Evolutionary conservation across 1,140 invertebrate genomes (phyloP).

Genomic region (Lordiphosa collinella): DNA sequence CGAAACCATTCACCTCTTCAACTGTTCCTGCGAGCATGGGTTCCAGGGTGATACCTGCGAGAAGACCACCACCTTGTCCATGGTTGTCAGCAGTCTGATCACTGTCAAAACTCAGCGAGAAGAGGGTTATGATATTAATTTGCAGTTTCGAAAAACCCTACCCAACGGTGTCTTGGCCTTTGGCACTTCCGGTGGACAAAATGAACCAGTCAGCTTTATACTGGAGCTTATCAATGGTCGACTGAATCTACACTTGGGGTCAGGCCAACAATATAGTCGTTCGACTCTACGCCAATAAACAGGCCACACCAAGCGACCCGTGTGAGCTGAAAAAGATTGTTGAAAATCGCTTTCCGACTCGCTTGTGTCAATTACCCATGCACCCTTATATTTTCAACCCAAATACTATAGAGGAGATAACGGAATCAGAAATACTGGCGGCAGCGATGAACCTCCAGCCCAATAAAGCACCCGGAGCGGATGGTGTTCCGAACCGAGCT

Average conservation of each 20-base stretch:
- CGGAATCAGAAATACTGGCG: no score
- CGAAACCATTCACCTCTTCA: conserved; percentile 90
- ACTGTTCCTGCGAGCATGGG: conserved; percentile 90
- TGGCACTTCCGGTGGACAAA: conserved; percentile 83
- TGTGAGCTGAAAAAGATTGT: no score
- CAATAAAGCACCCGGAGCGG: no score
- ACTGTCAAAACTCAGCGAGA: conserved; percentile 89
- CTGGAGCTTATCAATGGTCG: conserved; percentile 89
- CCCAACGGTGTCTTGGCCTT: conserved; percentile 90
- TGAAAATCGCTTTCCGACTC: no score
- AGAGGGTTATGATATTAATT: conserved; percentile 92
- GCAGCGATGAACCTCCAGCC: no score
- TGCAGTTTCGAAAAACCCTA: conserved; percentile 94
- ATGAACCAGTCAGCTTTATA: conserved; percentile 85
- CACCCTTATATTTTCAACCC: no score
- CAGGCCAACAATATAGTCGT: no score
- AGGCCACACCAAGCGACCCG: no score
- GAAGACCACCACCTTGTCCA: conserved; percentile 92
- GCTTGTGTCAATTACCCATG: no score
- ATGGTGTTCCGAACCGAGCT: no score
- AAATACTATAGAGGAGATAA: no score
- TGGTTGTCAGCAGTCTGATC: conserved; percentile 88
- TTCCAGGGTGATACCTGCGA: conserved; percentile 89
- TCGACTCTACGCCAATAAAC: no score
- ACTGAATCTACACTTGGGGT: conserved; percentile 91